Conservation (phyloP, 2,888 invertebrate genomes). For the Harmothoe impar region DNA sequence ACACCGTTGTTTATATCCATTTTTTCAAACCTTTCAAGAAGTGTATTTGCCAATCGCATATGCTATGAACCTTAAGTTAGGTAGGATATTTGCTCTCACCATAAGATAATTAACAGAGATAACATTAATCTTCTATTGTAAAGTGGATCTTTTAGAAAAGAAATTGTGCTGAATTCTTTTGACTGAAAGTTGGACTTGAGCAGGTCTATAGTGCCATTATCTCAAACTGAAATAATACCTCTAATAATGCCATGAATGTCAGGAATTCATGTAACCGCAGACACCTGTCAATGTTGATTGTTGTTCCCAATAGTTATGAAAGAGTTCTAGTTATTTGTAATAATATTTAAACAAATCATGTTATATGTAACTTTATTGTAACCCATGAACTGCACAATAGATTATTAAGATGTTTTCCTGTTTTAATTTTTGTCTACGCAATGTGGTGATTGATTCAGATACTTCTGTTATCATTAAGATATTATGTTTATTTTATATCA, state of each 20-base stretch:
- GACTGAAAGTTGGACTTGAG: not conserved
- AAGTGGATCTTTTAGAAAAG: no score
- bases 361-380: not conserved
- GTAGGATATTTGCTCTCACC: no score
- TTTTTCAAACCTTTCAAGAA: no score
- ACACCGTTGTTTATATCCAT: no score
- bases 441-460: not conserved
- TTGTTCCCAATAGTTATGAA: not conserved
- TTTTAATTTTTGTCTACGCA: conserved; percentile 9
- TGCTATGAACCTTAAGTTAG: no score
- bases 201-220: conserved; percentile 33
- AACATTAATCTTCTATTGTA: no score
- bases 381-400: not conserved
- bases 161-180: no score
- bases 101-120: no score
- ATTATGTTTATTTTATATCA: conserved; percentile 2
- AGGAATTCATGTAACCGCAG: conserved; percentile 20
- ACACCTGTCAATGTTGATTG: not conserved
- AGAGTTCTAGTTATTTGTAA: not conserved
- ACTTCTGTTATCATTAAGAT: not conserved
- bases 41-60: no score
- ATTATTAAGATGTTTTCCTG: not conserved
- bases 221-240: conserved; percentile 26
- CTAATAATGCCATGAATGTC: conserved; percentile 29
- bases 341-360: not conserved